Evolutionary conservation across 2,797 vertebrate species (phyloP), one percentile per base, ranked within the genome.

Genomic region (Acropternis orthonyx): DNA sequence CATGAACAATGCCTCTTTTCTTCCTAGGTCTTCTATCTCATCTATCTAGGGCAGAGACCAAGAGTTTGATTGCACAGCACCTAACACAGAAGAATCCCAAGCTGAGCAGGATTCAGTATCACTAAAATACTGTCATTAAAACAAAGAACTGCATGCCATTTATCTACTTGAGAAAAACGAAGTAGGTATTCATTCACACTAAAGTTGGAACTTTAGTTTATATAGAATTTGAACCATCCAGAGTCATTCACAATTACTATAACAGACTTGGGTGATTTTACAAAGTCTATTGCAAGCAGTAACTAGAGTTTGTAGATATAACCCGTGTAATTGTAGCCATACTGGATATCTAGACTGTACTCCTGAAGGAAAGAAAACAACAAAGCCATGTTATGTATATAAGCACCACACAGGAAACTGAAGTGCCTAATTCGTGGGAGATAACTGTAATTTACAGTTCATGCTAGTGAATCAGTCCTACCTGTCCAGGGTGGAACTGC

Each of bases 401-500:
- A 80, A 78, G 10, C 58, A 61, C 5, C 43, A 78, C 32, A 88
- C 1, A 89, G 44, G 48, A 88, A 76, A 66, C 17, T 21, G 58
- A 91, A 82, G 52, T 80, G 59, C 59, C 48, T 71, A 89, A 66
- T 68, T 89, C 73, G 62, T 67, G 32, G 54, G 85, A 85, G 93
- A 68, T 48, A 59, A 52, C 46, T 74, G 36, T 61, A 74, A 79
- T 75, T 96, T 73, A 39, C 22, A 94, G 74, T 7, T 81, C 62
- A 85, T n/a, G 34, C 34, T 7, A 61, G 41, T 56, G 89, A 93
- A 71, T 86, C 88, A 72, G 16, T 55, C 94, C 66, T 97, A 99
- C 99, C 99, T 99, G 96, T 99, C 99, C 88, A 99, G 83, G 85
- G 98, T 98, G 54, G 98, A 98, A 97, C 98, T 98, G 85, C 98